Evolutionary conservation across 2,888 invertebrate genomes (phyloP), one percentile per base, ranked within the genome.

Genomic region (Cheilosia vulpina): DNA sequence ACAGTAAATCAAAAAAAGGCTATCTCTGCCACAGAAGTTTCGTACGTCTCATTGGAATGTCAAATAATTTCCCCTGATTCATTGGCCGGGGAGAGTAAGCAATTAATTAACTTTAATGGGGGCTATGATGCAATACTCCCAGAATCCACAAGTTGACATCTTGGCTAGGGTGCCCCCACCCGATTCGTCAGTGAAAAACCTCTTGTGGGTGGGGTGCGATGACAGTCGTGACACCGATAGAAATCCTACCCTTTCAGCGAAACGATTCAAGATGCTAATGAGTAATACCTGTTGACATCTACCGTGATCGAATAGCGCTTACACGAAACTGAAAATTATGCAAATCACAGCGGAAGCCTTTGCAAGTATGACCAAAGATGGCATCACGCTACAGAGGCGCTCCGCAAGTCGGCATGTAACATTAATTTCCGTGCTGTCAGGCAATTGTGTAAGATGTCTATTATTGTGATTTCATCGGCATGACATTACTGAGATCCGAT

Each of bases 151-250:
- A 24, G 13, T 50, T 19, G 34, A 7, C 34, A 50, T 52, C 58
- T 58, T 38, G 38, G 45, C 31, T 75, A 11, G 6, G 9, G 38
- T 38, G 38, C 2, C 45, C 21, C 24, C 17, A 27, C 4, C 3
- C 13, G 60, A 77, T 78, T 24, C 63, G 71, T 71, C 63, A 78
- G 41, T 41, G 58, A 58, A 58, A 72, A 79, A 50, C 55, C 55
- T 58, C 13, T 55, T 60, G 78, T 63, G 50, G 75, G 66, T 58
- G 65, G 57, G 7, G 38, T 38, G 3, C 66, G 53, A 21, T 57
- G 62, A 63, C 45, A 55, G 38, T 69, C 69, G 63, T 78, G 78
- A 71, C 78, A 78, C 5, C 27, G 41, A 57, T 63, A 50, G 45
- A 68, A 73, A 41, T 68, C 55, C 41, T 62, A 19, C 55, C 62